Base-by-base conservation (phyloP, 2,797 vertebrate species). In the Oreonectes daqikongensis region DNA sequence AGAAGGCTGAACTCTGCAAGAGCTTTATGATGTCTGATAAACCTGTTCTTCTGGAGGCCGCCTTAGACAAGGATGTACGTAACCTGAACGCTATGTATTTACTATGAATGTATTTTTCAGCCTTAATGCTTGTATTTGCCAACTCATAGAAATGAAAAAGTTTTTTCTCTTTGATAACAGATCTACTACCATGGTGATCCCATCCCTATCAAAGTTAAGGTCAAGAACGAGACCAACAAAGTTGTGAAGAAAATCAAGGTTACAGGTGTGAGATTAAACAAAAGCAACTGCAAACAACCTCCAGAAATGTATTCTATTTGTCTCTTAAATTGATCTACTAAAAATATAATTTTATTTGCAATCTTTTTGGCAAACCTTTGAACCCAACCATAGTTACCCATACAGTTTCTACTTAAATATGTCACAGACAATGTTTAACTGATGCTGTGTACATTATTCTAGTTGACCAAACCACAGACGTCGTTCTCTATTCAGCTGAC, bases 21-120 rank as follows among this genome's bases (percentile, higher is more conserved):
- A 94, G 91, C 87, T 98, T 98, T 90, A 95, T 99, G 92, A 93
- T 96, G 93, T 97, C 96, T 0, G 94, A 96, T 91, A 96, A 96
- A 82, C 94, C 95, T 0, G 89, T 96, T 81, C 92, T 94, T 75
- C 87, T 97, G 0, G 94, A 97, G 81, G 94, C 93, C 8, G 92
- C 91, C 0, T 84, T 96, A 86, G 92, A 95, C 0, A 96, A 85
- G 86, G 95, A 98, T 88, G 95, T 98, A 88, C 0, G 69, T 67
- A 38, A 15, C 26, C 40, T 55, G 2, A 26, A 26, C n/a, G n/a
- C n/a, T n/a, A n/a, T n/a, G n/a, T n/a, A n/a, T n/a, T n/a, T n/a
- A 35, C 24, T 4, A 2, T n/a, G n/a, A 28, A 10, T 42, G 11
- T 12, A 18, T 11, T 22, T 60, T 63, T 72, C 18, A 75, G 17